Percentiles rank a stretch among this genome's conserved stretches.
Conservation (phyloP, 2,797 vertebrate species). For the Astyanax mexicanus region DNA sequence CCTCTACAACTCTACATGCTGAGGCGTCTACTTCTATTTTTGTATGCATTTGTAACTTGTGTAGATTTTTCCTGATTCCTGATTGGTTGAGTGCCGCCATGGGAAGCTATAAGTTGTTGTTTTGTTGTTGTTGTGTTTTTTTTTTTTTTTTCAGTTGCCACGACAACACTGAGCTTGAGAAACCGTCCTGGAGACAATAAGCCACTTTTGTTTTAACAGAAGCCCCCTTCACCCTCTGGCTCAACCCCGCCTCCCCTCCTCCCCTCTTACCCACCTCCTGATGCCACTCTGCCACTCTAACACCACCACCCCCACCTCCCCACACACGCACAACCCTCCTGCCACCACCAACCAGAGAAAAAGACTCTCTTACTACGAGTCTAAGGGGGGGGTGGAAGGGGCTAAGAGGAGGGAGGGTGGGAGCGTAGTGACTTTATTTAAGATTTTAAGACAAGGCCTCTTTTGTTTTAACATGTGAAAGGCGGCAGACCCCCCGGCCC, state of each 20-base stretch:
- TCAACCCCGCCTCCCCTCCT: slow-evolving; percentile 51
- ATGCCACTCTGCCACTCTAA: neutral
- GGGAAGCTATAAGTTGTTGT: neutral
- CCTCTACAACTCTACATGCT: too few species aligned
- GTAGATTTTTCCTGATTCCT: neutral
- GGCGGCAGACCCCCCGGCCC: slow-evolving; percentile 79
- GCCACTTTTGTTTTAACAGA: slow-evolving; percentile 82
- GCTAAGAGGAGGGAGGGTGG: slow-evolving; percentile 55
- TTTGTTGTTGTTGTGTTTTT: slow-evolving; percentile 50
- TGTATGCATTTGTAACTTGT: too few species aligned
- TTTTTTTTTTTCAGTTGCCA: slow-evolving; percentile 70
- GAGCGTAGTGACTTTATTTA: slow-evolving; percentile 81
- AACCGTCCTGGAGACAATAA: slow-evolving; percentile 72
- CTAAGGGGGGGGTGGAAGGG: neutral
- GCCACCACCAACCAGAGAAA: too few species aligned
- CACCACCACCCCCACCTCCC: too few species aligned
- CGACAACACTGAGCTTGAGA: slow-evolving; percentile 68
- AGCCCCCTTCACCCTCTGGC: slow-evolving; percentile 45
- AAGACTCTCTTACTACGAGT: neutral
- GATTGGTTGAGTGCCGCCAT: neutral
- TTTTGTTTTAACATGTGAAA: slow-evolving; percentile 92
- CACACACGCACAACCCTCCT: too few species aligned
- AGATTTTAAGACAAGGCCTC: slow-evolving; percentile 91
- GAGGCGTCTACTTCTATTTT: too few species aligned
- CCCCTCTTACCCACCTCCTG: neutral